phyloP scores from a whole-genome alignment of 2,888 invertebrate species.

The Tethea ocularis region DNA sequence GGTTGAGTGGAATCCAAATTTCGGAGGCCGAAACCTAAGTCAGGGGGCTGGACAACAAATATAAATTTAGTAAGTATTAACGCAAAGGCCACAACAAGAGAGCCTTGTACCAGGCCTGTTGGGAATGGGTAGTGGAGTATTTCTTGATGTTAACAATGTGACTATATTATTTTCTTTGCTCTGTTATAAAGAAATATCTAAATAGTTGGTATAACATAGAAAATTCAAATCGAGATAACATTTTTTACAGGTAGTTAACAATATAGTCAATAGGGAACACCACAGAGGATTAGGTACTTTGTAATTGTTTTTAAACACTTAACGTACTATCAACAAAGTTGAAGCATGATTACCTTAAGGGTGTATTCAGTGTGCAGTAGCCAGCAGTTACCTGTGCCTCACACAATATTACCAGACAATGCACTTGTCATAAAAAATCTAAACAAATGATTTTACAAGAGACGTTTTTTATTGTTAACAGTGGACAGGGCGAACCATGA shows the following conservation, averaged over 20 bases:
- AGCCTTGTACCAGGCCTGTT: constrained; percentile 17
- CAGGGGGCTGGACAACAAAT: constrained; percentile 72
- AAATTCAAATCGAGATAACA: neutral
- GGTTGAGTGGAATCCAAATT: constrained; percentile 73
- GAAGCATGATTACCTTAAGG: too few relatives aligned
- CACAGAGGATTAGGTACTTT: neutral
- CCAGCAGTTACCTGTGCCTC: too few relatives aligned
- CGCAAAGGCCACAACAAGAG: constrained; percentile 39
- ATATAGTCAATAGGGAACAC: neutral
- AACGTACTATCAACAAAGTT: too few relatives aligned
- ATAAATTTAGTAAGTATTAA: constrained; percentile 33
- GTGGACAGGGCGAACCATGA: too few relatives aligned
- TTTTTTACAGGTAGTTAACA: neutral
- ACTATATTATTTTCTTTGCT: neutral
- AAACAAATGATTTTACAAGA: too few relatives aligned
- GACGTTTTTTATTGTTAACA: too few relatives aligned
- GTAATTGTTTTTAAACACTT: neutral
- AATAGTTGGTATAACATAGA: neutral
- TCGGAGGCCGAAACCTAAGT: constrained; percentile 74
- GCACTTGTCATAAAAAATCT: too few relatives aligned
- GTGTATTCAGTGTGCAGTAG: too few relatives aligned
- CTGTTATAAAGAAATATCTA: neutral
- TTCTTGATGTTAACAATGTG: constrained; percentile 4
- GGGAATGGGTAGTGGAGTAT: constrained; percentile 8
- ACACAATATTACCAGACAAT: too few relatives aligned